Percentiles rank a stretch among this genome's conserved stretches.
Conservation (phyloP, 1,140 invertebrate genomes). For the Meloidogyne chitwoodi region DNA sequence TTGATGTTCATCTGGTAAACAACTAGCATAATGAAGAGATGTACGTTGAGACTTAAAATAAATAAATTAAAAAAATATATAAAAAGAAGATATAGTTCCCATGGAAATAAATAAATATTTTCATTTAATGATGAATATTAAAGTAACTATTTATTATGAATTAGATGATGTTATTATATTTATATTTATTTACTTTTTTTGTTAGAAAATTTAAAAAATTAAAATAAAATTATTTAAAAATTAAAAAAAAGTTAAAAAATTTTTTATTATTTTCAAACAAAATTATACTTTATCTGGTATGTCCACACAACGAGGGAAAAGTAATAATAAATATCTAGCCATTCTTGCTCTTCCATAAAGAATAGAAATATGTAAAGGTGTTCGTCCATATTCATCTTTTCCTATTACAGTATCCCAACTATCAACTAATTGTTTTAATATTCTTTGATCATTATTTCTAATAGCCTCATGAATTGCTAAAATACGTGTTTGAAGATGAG, state of each 20-base stretch:
- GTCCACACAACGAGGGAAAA: constrained; percentile 48
- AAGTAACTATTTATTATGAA: background rate
- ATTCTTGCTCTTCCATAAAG: constrained; percentile 61
- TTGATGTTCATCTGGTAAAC: constrained; percentile 7
- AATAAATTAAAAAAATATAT: too few relatives aligned
- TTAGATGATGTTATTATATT: background rate
- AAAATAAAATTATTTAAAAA: background rate
- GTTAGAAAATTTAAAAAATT: background rate
- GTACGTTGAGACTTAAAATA: constrained; percentile 21
- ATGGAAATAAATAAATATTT: constrained; percentile 3
- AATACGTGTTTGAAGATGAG: constrained; percentile 71
- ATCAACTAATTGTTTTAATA: constrained; percentile 78
- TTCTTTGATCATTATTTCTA: constrained; percentile 74
- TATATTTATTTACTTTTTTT: background rate
- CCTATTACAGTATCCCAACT: constrained; percentile 81
- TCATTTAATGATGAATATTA: background rate
- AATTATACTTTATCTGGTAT: constrained; percentile 22
- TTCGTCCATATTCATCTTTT: constrained; percentile 68
- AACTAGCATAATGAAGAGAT: constrained; percentile 23
- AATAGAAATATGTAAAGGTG: constrained; percentile 84
- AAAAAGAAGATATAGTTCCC: background rate
- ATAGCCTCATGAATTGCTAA: constrained; percentile 77
- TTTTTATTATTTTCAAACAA: too few relatives aligned
- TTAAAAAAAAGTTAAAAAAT: background rate
- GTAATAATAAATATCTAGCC: constrained; percentile 37